A percentile compares a stretch with the other conserved stretches of the same genome.
Conservation (phyloP, 2,113 vertebrate genomes). For the Bucco capensis region DNA sequence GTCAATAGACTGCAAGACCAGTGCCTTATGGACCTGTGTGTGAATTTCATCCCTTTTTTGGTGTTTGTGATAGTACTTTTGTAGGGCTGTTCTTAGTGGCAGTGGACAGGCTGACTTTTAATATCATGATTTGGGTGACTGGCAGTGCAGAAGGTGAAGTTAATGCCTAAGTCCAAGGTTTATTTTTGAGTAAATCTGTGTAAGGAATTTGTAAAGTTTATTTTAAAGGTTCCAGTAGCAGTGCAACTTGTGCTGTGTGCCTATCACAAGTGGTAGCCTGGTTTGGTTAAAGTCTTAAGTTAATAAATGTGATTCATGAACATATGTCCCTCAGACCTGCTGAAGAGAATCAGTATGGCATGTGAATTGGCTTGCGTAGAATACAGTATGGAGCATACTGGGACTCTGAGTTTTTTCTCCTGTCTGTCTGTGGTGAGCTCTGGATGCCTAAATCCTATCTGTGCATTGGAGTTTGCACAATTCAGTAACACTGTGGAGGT, state of each 20-base stretch:
- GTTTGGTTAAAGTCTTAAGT: not conserved
- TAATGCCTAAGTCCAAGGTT: accelerated
- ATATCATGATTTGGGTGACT: not conserved
- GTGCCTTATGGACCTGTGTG: not conserved
- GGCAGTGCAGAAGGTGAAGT: not conserved
- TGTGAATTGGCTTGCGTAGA: not conserved
- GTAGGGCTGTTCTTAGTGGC: not conserved
- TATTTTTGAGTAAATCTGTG: not conserved
- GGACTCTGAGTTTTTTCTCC: not conserved
- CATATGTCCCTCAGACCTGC: not conserved
- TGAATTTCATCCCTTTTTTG: not conserved
- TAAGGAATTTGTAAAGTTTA: not conserved
- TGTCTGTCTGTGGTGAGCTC: not conserved
- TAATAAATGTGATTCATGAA: not conserved
- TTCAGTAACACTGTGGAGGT: not conserved
- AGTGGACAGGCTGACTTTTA: not conserved
- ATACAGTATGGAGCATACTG: not conserved
- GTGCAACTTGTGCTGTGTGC: not conserved
- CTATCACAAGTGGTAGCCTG: not conserved
- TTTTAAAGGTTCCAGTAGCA: not conserved
- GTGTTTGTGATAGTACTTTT: not conserved
- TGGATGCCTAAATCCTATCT: not conserved
- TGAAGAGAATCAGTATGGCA: not conserved
- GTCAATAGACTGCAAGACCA: not conserved
- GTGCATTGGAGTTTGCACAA: not conserved